Base-by-base conservation (phyloP, 2,113 vertebrate species). In the Phodopus roborovskii region DNA sequence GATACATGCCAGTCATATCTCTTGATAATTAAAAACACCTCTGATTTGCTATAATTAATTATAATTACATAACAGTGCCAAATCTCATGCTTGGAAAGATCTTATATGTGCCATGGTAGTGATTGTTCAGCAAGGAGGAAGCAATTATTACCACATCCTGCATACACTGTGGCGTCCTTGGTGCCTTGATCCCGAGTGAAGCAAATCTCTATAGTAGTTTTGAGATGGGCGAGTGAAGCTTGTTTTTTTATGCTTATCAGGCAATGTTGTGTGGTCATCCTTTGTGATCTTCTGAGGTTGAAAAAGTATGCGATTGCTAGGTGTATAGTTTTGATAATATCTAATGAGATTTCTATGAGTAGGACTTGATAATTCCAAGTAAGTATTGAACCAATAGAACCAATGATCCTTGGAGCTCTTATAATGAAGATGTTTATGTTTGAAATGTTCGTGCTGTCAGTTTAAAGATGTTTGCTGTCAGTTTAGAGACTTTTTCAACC, bases 191-290 rank as follows among this genome's bases (percentile, higher is more conserved):
- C 2, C 26, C 45, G 28, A 36, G 19, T 50, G 48, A 5, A 81
- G 8, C 2, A 15, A 84, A 22, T 48, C 33, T 50, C 71, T 45
- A 39, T 1, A 60, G 39, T 50, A 15, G 48, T 68, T 70, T 24
- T 42, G 39, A 90, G 74, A 30, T 11, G 39, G 1, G 7, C 16
- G 1, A 20, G 33, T 42, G 42, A n/a, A 48, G 33, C 22, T 60
- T 73, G 75, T 86, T 71, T 6, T 93, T 92, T 16, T 17, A 48
- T 78, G 30, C 64, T 94, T 6, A 87, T 86, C 81, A 94, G 24
- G 17, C 17, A 11, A 5, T 62, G 20, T 50, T 20, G 87, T 30
- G 3, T 53, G n/a, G 58, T 62, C 9, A 45, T 48, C 86, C 60
- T 83, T 91, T 85, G 24, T 10, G 24, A 89, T 83, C 85, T 68